Evolutionary conservation across 2,888 invertebrate genomes (phyloP).

Genomic region (Pyrgus malvae): DNA sequence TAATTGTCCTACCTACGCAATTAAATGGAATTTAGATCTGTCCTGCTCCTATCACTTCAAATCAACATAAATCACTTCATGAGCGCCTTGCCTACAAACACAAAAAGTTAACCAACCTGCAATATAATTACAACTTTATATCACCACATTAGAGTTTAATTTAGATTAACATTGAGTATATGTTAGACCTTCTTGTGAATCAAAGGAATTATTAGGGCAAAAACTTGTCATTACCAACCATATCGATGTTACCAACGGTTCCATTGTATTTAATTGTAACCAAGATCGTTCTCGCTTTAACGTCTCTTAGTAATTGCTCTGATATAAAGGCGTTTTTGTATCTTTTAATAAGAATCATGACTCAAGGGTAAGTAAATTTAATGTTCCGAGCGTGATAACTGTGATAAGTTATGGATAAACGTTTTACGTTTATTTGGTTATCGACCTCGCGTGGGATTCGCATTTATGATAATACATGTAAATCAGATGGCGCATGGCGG

Average conservation of each 20-base stretch:
- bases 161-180: background rate
- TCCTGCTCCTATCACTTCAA: conserved; percentile 14
- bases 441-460: too few relatives aligned
- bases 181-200: conserved; percentile 17
- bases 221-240: conserved; percentile 34
- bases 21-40: conserved; percentile 22
- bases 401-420: too few relatives aligned
- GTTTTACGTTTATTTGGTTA: background rate
- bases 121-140: background rate
- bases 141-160: background rate
- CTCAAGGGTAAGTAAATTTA: too few relatives aligned
- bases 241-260: too few relatives aligned
- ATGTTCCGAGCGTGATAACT: too few relatives aligned
- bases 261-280: conserved; percentile 31
- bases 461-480: too few relatives aligned
- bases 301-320: conserved; percentile 31
- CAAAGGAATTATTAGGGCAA: conserved; percentile 32
- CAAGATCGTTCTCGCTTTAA: conserved; percentile 32
- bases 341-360: conserved; percentile 1
- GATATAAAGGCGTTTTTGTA: conserved; percentile 4
- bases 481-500: too few relatives aligned
- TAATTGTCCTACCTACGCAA: conserved; percentile 53
- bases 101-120: background rate
- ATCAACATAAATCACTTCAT: conserved; percentile 15
- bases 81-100: background rate